phyloP scores from a whole-genome alignment of 1,140 invertebrate genomes.

The Homarus americanus region DNA sequence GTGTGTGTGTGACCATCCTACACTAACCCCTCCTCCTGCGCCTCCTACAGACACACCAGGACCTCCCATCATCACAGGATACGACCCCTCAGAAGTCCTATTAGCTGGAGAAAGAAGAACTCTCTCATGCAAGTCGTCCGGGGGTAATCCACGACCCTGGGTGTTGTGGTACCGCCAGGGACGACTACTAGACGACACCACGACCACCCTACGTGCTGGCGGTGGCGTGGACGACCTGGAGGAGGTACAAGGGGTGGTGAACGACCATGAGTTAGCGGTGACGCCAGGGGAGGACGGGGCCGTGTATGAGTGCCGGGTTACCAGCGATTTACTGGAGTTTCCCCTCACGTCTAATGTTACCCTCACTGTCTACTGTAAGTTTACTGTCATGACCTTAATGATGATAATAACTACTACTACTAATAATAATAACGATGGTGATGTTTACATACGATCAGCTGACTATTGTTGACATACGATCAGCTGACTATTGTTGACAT shows the following conservation, averaged over 20 bases:
- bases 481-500: no score
- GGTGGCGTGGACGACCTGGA: not conserved
- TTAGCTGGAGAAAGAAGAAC: constrained; percentile 92
- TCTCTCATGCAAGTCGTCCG: constrained; percentile 92
- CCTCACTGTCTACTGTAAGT: constrained; percentile 55
- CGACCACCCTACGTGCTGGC: constrained; percentile 6
- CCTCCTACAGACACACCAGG: constrained; percentile 92
- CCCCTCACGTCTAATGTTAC: constrained; percentile 18
- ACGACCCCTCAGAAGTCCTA: constrained; percentile 90
- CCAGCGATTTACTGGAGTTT: constrained; percentile 25
- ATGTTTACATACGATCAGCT: no score
- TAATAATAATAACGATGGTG: no score
- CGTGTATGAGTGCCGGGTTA: constrained; percentile 4
- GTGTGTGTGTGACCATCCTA: no score
- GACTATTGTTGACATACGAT: no score
- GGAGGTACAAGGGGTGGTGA: not conserved
- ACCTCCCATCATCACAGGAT: constrained; percentile 93
- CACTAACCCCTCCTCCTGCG: constrained; percentile 17
- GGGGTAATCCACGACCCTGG: constrained; percentile 96
- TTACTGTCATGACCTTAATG: not conserved
- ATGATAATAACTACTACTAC: no score
- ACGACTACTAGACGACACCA: constrained; percentile 84
- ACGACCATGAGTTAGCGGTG: constrained; percentile 20
- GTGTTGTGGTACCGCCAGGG: constrained; percentile 96
- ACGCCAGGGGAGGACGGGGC: constrained; percentile 25